Percentiles rank a stretch among this genome's conserved stretches.
These are phyloP conservation scores for Gambusia holbrooki DNA, from an alignment of 2,113 vertebrate species.

Conservation along the genomic window DNA sequence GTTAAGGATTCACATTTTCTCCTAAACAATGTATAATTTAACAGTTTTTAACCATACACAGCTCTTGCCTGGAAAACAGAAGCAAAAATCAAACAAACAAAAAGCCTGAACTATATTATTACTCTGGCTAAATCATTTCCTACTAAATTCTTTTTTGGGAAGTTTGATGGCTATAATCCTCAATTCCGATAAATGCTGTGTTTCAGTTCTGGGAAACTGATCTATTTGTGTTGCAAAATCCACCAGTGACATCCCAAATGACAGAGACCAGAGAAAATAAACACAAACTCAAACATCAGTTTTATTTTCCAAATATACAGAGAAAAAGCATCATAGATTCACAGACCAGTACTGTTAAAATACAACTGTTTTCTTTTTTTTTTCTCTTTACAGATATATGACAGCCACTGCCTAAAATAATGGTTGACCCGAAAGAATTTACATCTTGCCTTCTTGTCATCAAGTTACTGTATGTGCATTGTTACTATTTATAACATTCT, in stretches of 20 bases:
- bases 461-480: conserved; percentile 65
- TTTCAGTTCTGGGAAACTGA: neutral
- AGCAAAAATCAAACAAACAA: neutral
- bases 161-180: neutral
- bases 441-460: conserved; percentile 70
- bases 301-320: conserved; percentile 85
- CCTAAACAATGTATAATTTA: neutral
- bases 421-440: conserved; percentile 68
- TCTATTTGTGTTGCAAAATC: neutral
- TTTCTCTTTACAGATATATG: conserved; percentile 77
- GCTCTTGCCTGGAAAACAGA: neutral
- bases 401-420: conserved; percentile 73
- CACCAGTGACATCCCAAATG: conserved; percentile 3
- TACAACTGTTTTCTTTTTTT: conserved; percentile 72
- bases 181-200: neutral
- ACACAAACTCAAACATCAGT: conserved; percentile 67
- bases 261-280: conserved; percentile 28
- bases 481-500: conserved; percentile 74
- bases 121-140: neutral
- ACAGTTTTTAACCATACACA: neutral
- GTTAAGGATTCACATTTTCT: conserved; percentile 21
- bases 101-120: neutral
- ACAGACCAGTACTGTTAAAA: conserved; percentile 84
- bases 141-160: neutral
- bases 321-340: conserved; percentile 84